Conservation (phyloP, 2,888 invertebrate species). For the Choreutis nemorana region DNA sequence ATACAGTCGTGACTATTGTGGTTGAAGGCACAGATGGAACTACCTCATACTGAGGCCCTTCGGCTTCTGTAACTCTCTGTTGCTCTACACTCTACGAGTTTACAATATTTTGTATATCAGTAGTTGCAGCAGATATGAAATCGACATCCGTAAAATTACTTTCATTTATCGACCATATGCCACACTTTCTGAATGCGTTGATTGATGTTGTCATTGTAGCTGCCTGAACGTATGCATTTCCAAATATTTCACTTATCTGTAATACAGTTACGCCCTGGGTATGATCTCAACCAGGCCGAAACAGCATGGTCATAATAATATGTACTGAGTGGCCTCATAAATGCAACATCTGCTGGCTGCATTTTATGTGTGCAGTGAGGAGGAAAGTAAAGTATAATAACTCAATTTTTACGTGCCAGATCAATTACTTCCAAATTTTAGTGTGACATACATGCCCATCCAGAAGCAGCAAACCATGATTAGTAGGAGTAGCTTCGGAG, state of each 20-base stretch:
- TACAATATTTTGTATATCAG: conserved; percentile 8
- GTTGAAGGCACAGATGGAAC: not conserved
- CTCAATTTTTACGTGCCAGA: conserved; percentile 23
- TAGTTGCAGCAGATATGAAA: conserved; percentile 14
- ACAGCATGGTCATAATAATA: conserved; percentile 17
- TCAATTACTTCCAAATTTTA: conserved; percentile 15
- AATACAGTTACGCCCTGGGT: conserved; percentile 31
- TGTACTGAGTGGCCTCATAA: conserved; percentile 27
- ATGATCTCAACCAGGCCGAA: conserved; percentile 20
- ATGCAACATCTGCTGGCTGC: conserved; percentile 29
- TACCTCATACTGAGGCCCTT: conserved; percentile 1
- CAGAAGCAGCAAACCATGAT: conserved; percentile 16
- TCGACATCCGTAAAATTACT: conserved; percentile 18
- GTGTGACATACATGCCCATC: conserved; percentile 19
- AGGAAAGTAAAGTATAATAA: conserved; percentile 27
- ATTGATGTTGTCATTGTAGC: conserved; percentile 22
- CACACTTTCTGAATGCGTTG: conserved; percentile 9
- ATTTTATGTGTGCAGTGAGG: conserved; percentile 31
- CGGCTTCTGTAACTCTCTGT: too few relatives aligned
- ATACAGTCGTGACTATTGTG: conserved; percentile 1
- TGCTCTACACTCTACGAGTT: too few relatives aligned
- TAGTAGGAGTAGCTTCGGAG: too few relatives aligned
- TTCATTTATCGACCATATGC: conserved; percentile 18
- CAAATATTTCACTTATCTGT: conserved; percentile 18
- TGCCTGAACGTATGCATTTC: conserved; percentile 14